phyloP scores from a whole-genome alignment of 2,888 invertebrate genomes.

The Sarcophaga variegata region DNA sequence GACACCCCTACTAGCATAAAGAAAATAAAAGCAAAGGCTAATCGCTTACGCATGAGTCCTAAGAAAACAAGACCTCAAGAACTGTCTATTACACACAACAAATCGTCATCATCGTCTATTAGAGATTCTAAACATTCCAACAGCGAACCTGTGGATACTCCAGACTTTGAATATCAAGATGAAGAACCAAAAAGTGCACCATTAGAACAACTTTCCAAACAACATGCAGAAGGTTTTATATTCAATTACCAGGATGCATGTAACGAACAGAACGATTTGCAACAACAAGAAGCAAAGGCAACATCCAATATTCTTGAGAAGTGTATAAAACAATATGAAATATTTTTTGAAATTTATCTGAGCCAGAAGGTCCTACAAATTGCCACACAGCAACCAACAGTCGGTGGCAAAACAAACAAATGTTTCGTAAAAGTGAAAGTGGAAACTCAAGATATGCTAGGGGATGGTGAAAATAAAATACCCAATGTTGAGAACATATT shows the following conservation, averaged over 20 bases:
- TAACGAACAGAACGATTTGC: slow-evolving; percentile 74
- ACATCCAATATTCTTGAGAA: slow-evolving; percentile 83
- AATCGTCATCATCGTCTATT: slow-evolving; percentile 18
- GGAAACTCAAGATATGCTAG: slow-evolving; percentile 67
- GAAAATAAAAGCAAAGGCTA: slow-evolving; percentile 80
- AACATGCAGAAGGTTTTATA: slow-evolving; percentile 61
- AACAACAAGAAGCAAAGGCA: slow-evolving; percentile 44
- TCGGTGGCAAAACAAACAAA: slow-evolving; percentile 62
- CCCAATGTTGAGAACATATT: slow-evolving; percentile 77
- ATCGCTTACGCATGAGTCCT: slow-evolving; percentile 78
- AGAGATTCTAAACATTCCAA: slow-evolving; percentile 53
- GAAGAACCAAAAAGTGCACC: slow-evolving; percentile 77
- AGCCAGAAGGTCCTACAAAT: slow-evolving; percentile 74
- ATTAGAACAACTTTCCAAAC: slow-evolving; percentile 66
- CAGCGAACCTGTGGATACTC: slow-evolving; percentile 51
- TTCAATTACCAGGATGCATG: slow-evolving; percentile 70
- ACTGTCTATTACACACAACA: slow-evolving; percentile 72
- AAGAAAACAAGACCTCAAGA: slow-evolving; percentile 78
- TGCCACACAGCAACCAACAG: slow-evolving; percentile 52
- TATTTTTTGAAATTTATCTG: slow-evolving; percentile 82
- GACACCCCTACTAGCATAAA: slow-evolving; percentile 81
- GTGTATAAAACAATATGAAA: slow-evolving; percentile 84
- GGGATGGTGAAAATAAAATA: slow-evolving; percentile 38
- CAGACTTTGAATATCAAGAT: slow-evolving; percentile 69
- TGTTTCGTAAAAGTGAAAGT: slow-evolving; percentile 75